phyloP scores from a whole-genome alignment of 2,888 invertebrate genomes.

The Stenolophus ochropezus region DNA sequence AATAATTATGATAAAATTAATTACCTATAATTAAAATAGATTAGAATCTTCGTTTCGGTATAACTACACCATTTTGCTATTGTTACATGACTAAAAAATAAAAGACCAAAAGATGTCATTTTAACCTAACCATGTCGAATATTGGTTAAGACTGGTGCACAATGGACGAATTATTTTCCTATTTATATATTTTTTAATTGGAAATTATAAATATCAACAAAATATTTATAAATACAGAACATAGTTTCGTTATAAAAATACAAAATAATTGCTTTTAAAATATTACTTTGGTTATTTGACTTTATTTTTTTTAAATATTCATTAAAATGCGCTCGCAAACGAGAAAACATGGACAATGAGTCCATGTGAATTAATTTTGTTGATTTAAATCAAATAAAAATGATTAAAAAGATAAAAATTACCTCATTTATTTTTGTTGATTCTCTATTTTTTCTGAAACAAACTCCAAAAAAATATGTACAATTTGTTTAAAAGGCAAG shows the following conservation, averaged over 20 bases:
- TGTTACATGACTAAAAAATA: slow-evolving; percentile 46
- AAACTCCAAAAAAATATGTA: not conserved
- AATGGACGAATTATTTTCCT: slow-evolving; percentile 19
- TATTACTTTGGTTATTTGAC: not conserved
- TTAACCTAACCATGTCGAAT: slow-evolving; percentile 56
- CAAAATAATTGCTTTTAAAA: not conserved
- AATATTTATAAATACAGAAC: not conserved
- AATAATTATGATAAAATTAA: not conserved
- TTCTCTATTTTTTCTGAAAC: not conserved
- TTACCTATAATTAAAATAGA: slow-evolving; percentile 37
- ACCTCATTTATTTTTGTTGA: not conserved
- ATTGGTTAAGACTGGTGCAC: slow-evolving; percentile 47
- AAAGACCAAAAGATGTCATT: slow-evolving; percentile 48
- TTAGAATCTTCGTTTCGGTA: slow-evolving; percentile 22
- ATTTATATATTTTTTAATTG: not conserved
- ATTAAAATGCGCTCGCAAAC: too few relatives aligned
- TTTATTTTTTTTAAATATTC: too few relatives aligned
- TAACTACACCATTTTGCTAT: slow-evolving; percentile 54
- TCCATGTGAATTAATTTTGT: too few relatives aligned
- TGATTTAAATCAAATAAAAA: not conserved
- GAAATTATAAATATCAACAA: slow-evolving; percentile 4
- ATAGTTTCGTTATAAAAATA: too few relatives aligned
- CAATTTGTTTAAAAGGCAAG: not conserved
- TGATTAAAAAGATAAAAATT: not conserved
- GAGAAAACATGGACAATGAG: too few relatives aligned